Percentiles rank a stretch among this genome's conserved stretches.
Conservation (phyloP, 1,140 invertebrate species). For the Aphaenogaster ashmeadi region DNA sequence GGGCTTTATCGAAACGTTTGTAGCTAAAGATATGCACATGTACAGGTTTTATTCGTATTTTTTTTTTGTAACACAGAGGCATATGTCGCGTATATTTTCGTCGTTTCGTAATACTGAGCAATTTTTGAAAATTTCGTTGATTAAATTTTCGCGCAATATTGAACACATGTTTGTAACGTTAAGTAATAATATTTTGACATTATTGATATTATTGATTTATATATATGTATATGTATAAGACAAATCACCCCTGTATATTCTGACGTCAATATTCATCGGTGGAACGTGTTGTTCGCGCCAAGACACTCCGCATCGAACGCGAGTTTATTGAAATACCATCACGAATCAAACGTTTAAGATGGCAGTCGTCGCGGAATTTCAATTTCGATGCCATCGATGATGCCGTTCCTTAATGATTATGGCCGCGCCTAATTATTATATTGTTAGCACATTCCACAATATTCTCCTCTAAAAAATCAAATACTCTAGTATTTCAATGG, state of each 20-base stretch:
- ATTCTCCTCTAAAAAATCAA: slow-evolving; percentile 40
- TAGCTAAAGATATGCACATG: slow-evolving; percentile 36
- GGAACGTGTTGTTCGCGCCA: slow-evolving; percentile 43
- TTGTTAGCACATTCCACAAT: slow-evolving; percentile 63
- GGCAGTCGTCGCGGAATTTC: slow-evolving; percentile 73
- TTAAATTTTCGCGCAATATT: not conserved
- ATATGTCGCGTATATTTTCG: not conserved
- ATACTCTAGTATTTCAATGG: slow-evolving; percentile 22
- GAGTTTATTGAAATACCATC: slow-evolving; percentile 80
- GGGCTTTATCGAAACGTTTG: slow-evolving; percentile 21
- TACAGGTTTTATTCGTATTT: not conserved
- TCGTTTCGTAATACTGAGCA: not conserved
- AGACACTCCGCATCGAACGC: slow-evolving; percentile 42
- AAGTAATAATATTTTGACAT: not conserved
- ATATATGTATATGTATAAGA: not conserved
- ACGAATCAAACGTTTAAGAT: slow-evolving; percentile 73
- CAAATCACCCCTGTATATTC: slow-evolving; percentile 6
- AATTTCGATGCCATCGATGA: slow-evolving; percentile 74
- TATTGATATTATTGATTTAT: not conserved
- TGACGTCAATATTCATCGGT: slow-evolving; percentile 20
- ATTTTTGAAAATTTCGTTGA: not conserved
- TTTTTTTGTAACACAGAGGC: not conserved
- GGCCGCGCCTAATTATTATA: slow-evolving; percentile 71
- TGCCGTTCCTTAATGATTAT: slow-evolving; percentile 68
- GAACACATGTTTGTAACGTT: not conserved